These are phyloP conservation scores for Seladonia tumulorum DNA, from an alignment of 2,888 invertebrate genomes.

Conservation along the genomic window DNA sequence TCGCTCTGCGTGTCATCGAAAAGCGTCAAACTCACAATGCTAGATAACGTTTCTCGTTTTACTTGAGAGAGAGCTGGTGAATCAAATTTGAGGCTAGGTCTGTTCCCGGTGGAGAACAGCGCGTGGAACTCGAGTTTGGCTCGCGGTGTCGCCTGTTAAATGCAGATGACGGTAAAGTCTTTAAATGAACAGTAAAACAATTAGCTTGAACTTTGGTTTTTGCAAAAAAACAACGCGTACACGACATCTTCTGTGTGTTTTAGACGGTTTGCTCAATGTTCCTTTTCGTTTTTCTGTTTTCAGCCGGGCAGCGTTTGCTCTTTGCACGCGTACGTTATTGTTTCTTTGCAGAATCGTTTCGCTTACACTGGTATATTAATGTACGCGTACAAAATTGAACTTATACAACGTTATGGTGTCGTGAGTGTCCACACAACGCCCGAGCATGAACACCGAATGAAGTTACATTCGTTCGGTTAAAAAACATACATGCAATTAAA, in stretches of 20 bases:
- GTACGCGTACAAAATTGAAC: slow-evolving; percentile 62
- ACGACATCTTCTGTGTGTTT: not conserved
- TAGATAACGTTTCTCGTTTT: slow-evolving; percentile 33
- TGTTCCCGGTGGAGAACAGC: not conserved
- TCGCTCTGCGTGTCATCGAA: slow-evolving; percentile 19
- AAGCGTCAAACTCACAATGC: slow-evolving; percentile 35
- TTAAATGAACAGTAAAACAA: slow-evolving; percentile 59
- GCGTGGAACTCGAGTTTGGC: slow-evolving; percentile 33
- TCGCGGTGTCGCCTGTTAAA: slow-evolving; percentile 61
- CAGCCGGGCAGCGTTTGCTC: not conserved
- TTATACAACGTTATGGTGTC: slow-evolving; percentile 44
- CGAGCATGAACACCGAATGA: slow-evolving; percentile 10
- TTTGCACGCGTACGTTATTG: slow-evolving; percentile 3
- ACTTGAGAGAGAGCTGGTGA: slow-evolving; percentile 34
- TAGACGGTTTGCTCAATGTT: not conserved
- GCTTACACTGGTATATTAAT: slow-evolving; percentile 52
- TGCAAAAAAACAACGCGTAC: slow-evolving; percentile 31
- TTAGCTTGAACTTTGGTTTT: slow-evolving; percentile 35
- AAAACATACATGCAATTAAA: slow-evolving; percentile 56
- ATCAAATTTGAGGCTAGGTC: slow-evolving; percentile 31
- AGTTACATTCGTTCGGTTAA: slow-evolving; percentile 19
- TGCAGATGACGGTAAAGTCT: slow-evolving; percentile 63
- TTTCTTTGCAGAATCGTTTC: slow-evolving; percentile 31
- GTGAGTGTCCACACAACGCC: slow-evolving; percentile 23
- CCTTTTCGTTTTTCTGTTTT: not conserved